Evolutionary conservation across 2,797 vertebrate species (phyloP).

Genomic region (Alcedo atthis): DNA sequence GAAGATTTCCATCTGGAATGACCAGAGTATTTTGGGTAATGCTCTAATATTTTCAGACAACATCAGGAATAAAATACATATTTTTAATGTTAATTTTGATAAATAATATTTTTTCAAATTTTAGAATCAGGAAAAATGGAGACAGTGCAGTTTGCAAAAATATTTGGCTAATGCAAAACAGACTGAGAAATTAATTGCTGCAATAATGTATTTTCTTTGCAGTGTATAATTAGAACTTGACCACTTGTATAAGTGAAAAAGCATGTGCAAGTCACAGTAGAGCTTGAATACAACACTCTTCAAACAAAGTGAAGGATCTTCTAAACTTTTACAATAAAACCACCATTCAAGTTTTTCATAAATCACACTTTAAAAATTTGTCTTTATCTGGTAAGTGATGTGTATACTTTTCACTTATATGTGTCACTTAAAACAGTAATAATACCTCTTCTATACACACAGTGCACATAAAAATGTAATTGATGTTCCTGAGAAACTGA

Average conservation of each 20-base stretch:
- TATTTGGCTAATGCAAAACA: background rate
- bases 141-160: background rate
- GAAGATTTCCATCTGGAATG: background rate
- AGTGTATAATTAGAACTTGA: background rate
- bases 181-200: background rate
- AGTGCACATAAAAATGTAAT: background rate
- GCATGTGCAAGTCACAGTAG: background rate
- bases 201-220: background rate
- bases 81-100: background rate
- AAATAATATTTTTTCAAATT: background rate
- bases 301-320: background rate
- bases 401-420: background rate
- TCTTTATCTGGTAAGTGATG: background rate
- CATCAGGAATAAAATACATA: background rate
- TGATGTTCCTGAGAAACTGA: background rate
- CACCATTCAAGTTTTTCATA: background rate
- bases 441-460: background rate
- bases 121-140: background rate
- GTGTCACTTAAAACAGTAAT: background rate
- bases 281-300: background rate
- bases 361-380: background rate
- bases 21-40: background rate
- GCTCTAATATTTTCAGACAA: background rate
- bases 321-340: background rate
- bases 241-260: background rate